These are phyloP conservation scores for Carapus acus DNA, from an alignment of 2,797 vertebrate species.

Conservation along the genomic window DNA sequence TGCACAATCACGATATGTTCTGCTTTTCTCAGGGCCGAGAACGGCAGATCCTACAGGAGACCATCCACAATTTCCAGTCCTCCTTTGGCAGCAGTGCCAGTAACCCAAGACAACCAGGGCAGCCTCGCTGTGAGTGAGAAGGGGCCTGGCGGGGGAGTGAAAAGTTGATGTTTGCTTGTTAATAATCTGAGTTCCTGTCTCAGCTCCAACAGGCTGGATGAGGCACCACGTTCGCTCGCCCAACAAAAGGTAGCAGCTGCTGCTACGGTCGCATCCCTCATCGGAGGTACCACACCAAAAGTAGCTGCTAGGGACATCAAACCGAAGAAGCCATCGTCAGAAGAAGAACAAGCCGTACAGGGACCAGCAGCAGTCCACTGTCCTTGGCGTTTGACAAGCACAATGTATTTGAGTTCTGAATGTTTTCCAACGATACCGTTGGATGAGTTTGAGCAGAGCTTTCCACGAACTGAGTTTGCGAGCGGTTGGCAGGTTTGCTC, in stretches of 20 bases:
- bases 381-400: constrained; percentile 14
- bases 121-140: constrained; percentile 77
- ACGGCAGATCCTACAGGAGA: constrained; percentile 96
- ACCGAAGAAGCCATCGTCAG: constrained; percentile 4
- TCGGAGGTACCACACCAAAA: constrained; percentile 20
- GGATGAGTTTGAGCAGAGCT: background rate
- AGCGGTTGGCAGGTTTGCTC: constrained; percentile 2
- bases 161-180: too few relatives aligned
- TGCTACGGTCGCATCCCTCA: background rate
- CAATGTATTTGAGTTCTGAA: background rate
- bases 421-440: background rate
- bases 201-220: constrained; percentile 74
- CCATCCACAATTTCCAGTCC: constrained; percentile 98
- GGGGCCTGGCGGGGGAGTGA: background rate
- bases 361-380: constrained; percentile 2
- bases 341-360: background rate
- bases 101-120: constrained; percentile 81
- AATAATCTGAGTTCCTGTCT: background rate
- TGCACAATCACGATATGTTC: constrained; percentile 1
- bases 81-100: constrained; percentile 98
- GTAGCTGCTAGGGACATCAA: constrained; percentile 17
- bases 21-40: constrained; percentile 81
- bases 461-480: constrained; percentile 24
- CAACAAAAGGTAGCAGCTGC: constrained; percentile 72
- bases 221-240: constrained; percentile 76